A percentile compares a stretch with the other conserved stretches of the same genome.
Conservation (phyloP, 2,113 vertebrate genomes). For the Scomber japonicus region DNA sequence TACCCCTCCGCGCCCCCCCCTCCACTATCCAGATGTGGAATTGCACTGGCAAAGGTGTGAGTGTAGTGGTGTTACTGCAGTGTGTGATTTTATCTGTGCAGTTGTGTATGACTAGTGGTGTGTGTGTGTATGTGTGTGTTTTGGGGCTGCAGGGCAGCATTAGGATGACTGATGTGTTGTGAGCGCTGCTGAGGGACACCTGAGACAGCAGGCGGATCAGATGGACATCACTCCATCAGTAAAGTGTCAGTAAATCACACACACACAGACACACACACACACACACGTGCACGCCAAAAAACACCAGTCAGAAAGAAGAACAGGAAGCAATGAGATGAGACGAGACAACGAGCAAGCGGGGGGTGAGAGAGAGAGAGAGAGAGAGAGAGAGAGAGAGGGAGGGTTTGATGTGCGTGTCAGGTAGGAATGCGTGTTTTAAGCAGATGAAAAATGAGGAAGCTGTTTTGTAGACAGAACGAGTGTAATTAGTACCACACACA, state of each 20-base stretch:
- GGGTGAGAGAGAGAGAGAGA: conserved; percentile 8
- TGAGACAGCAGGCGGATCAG: conserved; percentile 73
- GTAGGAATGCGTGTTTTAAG: conserved; percentile 74
- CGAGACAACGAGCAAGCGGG: not conserved
- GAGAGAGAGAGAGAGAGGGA: conserved; percentile 3
- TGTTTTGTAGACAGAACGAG: conserved; percentile 83
- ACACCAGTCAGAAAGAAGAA: conserved; percentile 37
- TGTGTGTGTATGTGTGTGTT: conserved; percentile 70
- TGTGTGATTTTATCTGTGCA: conserved; percentile 73
- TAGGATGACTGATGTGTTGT: conserved; percentile 84
- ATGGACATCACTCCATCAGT: conserved; percentile 77
- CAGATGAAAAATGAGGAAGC: conserved; percentile 83
- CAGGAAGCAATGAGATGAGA: conserved; percentile 50
- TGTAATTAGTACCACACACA: conserved; percentile 79
- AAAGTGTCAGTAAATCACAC: conserved; percentile 51
- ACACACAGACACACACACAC: conserved; percentile 36
- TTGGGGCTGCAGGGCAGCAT: conserved; percentile 84
- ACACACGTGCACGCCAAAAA: conserved; percentile 13
- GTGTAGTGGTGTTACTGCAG: conserved; percentile 18
- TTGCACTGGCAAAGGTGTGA: conserved; percentile 22
- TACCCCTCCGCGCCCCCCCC: conserved; percentile 1
- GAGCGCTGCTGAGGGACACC: conserved; percentile 77
- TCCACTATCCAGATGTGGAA: conserved; percentile 38
- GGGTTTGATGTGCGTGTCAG: conserved; percentile 62
- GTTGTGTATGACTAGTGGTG: conserved; percentile 65